Evolutionary conservation across 2,113 vertebrate species (phyloP).

Genomic region (Ictalurus furcatus): DNA sequence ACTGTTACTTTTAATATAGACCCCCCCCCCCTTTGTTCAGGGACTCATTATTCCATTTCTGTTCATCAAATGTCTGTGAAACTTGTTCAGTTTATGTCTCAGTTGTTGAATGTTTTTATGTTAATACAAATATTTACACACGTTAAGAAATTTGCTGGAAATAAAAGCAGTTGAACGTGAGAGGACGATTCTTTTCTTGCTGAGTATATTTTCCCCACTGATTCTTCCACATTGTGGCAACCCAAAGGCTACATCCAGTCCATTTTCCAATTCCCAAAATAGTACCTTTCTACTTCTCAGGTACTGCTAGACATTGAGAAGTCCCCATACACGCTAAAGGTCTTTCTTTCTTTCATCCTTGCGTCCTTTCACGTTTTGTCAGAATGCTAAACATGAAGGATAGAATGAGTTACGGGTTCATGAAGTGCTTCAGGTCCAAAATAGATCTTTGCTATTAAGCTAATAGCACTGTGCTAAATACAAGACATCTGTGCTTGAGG

Average conservation of each 20-base stretch:
- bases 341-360: neutral
- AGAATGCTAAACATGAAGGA: neutral
- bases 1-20: too few relatives aligned
- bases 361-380: neutral
- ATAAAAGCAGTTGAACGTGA: too few relatives aligned
- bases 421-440: neutral
- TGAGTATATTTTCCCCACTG: neutral
- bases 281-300: neutral
- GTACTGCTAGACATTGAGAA: neutral
- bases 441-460: slow-evolving; percentile 1
- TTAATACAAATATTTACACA: too few relatives aligned
- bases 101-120: too few relatives aligned
- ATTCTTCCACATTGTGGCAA: neutral
- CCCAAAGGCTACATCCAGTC: neutral
- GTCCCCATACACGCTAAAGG: neutral
- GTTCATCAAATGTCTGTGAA: too few relatives aligned
- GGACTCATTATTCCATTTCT: too few relatives aligned
- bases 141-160: too few relatives aligned
- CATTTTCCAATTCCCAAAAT: neutral
- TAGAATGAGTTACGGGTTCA: neutral
- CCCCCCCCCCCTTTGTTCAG: too few relatives aligned
- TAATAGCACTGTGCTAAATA: neutral
- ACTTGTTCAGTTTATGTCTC: too few relatives aligned
- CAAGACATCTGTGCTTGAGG: neutral
- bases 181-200: too few relatives aligned